Evolutionary conservation across 2,113 vertebrate genomes (phyloP).

Genomic region (Scopus umbretta): DNA sequence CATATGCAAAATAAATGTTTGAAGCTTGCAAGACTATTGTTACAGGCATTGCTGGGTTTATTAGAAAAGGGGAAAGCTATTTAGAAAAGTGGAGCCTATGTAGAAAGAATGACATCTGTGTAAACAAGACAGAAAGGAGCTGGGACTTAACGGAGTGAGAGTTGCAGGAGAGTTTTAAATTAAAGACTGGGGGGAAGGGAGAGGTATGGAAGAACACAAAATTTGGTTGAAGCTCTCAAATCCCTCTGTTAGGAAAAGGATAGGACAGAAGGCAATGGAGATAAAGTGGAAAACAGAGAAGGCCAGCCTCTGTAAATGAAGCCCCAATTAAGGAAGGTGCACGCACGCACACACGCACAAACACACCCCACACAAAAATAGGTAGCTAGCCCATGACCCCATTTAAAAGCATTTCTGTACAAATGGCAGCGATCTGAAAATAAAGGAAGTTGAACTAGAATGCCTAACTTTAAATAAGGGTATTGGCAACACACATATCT

Average conservation of each 20-base stretch:
- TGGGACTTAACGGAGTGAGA: background rate
- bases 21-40: background rate
- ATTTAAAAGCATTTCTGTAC: background rate
- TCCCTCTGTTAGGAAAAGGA: background rate
- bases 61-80: background rate
- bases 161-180: background rate
- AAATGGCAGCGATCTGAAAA: background rate
- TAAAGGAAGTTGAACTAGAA: background rate
- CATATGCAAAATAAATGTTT: background rate
- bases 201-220: background rate
- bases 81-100: background rate
- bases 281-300: background rate
- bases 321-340: background rate
- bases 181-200: background rate
- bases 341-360: accelerated
- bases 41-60: background rate
- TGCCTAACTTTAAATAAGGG: background rate
- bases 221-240: background rate
- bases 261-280: background rate
- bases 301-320: background rate
- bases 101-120: background rate
- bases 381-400: background rate
- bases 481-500: background rate
- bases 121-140: background rate
- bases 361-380: background rate